Conservation (phyloP, 2,797 vertebrate genomes). For the Sylvia borin region DNA sequence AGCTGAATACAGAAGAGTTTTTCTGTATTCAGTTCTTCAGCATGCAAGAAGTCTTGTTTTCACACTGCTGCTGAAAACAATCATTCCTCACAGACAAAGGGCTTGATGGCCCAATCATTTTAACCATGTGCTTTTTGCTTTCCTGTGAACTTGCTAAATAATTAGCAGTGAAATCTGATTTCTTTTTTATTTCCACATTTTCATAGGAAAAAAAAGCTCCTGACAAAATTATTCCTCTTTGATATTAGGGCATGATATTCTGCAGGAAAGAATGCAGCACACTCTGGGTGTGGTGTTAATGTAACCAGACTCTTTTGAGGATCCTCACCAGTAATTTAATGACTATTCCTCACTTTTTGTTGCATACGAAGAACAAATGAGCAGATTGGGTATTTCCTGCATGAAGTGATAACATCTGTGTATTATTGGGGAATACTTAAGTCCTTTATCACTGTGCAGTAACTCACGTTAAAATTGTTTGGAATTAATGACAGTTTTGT, state of each 20-base stretch:
- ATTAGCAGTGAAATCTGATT: not conserved
- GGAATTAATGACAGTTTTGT: not conserved
- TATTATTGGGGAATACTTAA: not conserved
- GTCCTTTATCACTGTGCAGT: not conserved
- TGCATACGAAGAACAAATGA: not conserved
- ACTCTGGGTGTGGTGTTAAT: not conserved
- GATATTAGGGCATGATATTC: not conserved
- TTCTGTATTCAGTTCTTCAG: not conserved
- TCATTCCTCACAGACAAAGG: not conserved
- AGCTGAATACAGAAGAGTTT: no score
- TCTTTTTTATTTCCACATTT: not conserved
- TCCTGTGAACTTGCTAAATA: not conserved
- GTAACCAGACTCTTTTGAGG: not conserved
- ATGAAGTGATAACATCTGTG: not conserved
- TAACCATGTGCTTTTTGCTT: not conserved
- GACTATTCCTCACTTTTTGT: not conserved
- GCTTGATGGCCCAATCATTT: not conserved
- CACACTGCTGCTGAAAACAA: not conserved
- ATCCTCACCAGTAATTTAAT: not conserved
- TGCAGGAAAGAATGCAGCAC: not conserved
- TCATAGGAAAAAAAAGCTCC: not conserved
- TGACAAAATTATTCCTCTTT: not conserved
- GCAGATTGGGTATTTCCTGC: conserved; percentile 1
- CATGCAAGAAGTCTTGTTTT: not conserved
- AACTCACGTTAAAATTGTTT: not conserved